These are phyloP conservation scores for Eleutherodactylus coqui DNA, from an alignment of 2,797 vertebrate genomes.

Conservation along the genomic window DNA sequence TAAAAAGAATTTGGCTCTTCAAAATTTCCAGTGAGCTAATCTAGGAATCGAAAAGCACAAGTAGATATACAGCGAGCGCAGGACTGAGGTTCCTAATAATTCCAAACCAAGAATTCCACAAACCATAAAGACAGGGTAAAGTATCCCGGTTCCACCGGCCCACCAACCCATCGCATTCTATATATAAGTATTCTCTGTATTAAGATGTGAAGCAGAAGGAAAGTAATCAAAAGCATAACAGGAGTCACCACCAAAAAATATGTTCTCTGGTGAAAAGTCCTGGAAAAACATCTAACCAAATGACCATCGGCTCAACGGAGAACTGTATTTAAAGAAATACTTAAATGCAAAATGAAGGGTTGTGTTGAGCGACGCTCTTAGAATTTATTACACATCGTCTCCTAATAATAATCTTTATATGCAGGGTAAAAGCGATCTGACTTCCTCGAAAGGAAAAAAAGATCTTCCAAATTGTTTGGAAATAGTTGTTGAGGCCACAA, in stretches of 20 bases:
- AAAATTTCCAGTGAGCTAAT: constrained; percentile 57
- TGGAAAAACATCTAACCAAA: constrained; percentile 64
- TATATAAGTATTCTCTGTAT: constrained; percentile 63
- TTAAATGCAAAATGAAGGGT: constrained; percentile 68
- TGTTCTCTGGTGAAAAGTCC: constrained; percentile 54
- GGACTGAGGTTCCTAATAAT: constrained; percentile 53
- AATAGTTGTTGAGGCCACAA: constrained; percentile 55
- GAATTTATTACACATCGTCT: constrained; percentile 57
- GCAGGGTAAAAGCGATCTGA: constrained; percentile 44
- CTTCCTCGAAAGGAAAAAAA: constrained; percentile 59
- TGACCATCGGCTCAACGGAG: constrained; percentile 62
- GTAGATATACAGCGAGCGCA: constrained; percentile 36
- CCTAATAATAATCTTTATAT: constrained; percentile 56
- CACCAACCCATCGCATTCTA: constrained; percentile 53
- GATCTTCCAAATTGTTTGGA: background rate
- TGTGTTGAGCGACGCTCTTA: constrained; percentile 62
- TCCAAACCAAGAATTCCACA: constrained; percentile 64
- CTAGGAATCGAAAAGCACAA: constrained; percentile 55
- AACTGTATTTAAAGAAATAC: constrained; percentile 65
- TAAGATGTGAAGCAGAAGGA: constrained; percentile 62
- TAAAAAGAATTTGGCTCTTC: constrained; percentile 23
- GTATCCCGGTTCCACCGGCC: constrained; percentile 59
- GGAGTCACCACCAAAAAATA: constrained; percentile 56
- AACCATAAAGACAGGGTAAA: constrained; percentile 64
- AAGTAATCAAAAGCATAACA: constrained; percentile 62